Evolutionary conservation across 2,113 vertebrate species (phyloP), one percentile per base, ranked within the genome.

Genomic region (Rhea pennata): DNA sequence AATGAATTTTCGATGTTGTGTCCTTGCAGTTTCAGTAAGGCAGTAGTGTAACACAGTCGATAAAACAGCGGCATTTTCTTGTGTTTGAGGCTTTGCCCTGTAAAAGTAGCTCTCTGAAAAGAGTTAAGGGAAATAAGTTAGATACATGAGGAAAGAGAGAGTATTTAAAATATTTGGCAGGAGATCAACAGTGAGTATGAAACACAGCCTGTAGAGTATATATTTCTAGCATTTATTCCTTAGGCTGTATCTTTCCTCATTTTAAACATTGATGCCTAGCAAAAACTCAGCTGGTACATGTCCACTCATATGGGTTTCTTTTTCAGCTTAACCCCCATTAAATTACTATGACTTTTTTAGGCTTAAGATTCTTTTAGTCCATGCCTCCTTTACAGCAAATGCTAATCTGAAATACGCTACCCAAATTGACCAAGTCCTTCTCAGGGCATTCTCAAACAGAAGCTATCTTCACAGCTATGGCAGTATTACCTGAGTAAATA

Each of bases 11-110:
- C 51, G n/a, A 2, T 22, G 53, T 65, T 61, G 66, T 6, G 87
- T 85, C 93, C 87, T 92, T 87, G 88, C 50, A 53, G 87, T 0
- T 5, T 44, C 80, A 4, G 19, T 44, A 6, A 17, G 73, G 72
- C 36, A 69, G 42, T 1, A 23, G 46, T 0, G 0, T 7, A 12
- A 73, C 46, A 13, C 0, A 1, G 77, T 67, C 1, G 1, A 39
- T 39, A 53, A 58, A 76, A 22, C 70, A 4, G 61, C 29, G 10
- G 24, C 7, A 0, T n/a, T 24, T 58, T 46, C 72, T 84, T 58
- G 56, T 39, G 3, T 15, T 21, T 48, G 66, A 40, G 85, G 56
- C 77, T 53, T 31, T 50, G 39, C 51, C n/a, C 85, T 71, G 61
- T 10, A 56, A 29, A 53, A 67, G 20, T 6, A 76, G 54, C 42